Conservation (phyloP, 2,888 invertebrate species). For the Geotrupes spiniger region DNA sequence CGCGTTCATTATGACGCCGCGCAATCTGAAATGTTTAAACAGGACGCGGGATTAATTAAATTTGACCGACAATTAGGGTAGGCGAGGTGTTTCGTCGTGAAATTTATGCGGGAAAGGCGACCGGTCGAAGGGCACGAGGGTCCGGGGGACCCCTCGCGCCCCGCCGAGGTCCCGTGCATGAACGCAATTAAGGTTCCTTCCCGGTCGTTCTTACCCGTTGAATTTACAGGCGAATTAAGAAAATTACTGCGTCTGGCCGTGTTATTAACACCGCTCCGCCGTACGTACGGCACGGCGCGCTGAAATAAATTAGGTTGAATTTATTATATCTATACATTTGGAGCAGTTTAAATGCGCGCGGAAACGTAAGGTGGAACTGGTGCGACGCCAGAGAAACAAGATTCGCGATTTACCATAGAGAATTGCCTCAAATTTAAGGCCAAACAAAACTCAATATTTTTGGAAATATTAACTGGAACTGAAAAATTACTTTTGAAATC, state of each 20-base stretch:
- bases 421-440: no score
- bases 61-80: background rate
- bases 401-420: no score
- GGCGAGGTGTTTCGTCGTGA: background rate
- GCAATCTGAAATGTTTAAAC: no score
- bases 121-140: conserved; percentile 9
- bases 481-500: no score
- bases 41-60: conserved; percentile 5
- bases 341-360: background rate
- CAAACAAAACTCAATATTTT: no score
- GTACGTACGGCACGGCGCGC: conserved; percentile 29
- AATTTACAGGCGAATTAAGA: conserved; percentile 41
- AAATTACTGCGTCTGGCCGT: conserved; percentile 38
- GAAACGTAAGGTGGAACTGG: no score
- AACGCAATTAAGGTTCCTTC: conserved; percentile 40
- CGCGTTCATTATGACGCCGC: no score
- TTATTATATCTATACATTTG: background rate
- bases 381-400: no score
- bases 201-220: conserved; percentile 37
- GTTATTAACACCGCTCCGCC: conserved; percentile 37
- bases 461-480: no score
- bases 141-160: background rate
- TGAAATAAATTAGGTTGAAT: conserved; percentile 24
- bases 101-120: conserved; percentile 4
- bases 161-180: conserved; percentile 31